phyloP scores from a whole-genome alignment of 2,888 invertebrate species.

The Drosophila silvestris region DNA sequence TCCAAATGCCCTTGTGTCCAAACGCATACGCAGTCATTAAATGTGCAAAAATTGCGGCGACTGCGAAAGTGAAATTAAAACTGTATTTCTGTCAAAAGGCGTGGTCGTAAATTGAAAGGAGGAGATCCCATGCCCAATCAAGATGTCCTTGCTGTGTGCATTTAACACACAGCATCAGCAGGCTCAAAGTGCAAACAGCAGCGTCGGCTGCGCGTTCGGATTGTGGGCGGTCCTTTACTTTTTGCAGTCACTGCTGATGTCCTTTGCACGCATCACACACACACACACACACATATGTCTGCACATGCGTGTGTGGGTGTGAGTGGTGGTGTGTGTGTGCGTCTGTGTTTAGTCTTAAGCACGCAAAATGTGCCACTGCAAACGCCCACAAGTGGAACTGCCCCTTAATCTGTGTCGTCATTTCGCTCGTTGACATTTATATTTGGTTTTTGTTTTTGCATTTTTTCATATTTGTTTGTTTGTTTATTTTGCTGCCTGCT shows the following conservation, averaged over 20 bases:
- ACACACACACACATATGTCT: slow-evolving; percentile 8
- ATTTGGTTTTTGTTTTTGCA: slow-evolving; percentile 16
- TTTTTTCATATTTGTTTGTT: slow-evolving; percentile 34
- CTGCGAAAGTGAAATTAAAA: slow-evolving; percentile 75
- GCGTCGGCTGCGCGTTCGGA: slow-evolving; percentile 11
- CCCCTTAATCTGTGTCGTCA: slow-evolving; percentile 35
- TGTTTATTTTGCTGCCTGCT: slow-evolving; percentile 53
- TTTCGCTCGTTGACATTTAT: slow-evolving; percentile 42
- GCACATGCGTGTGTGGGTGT: neutral
- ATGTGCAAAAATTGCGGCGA: slow-evolving; percentile 61
- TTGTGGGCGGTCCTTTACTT: slow-evolving; percentile 53
- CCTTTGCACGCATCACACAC: slow-evolving; percentile 54
- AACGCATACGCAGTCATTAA: slow-evolving; percentile 55
- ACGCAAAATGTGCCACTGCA: slow-evolving; percentile 53
- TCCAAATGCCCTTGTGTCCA: slow-evolving; percentile 66
- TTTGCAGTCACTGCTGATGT: slow-evolving; percentile 75
- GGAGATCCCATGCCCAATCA: slow-evolving; percentile 3
- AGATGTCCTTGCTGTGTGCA: slow-evolving; percentile 56
- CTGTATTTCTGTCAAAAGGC: slow-evolving; percentile 60
- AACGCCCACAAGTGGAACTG: slow-evolving; percentile 25
- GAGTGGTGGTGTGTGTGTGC: slow-evolving; percentile 23
- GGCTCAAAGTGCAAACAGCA: slow-evolving; percentile 45
- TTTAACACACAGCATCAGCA: slow-evolving; percentile 41
- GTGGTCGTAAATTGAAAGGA: slow-evolving; percentile 70
- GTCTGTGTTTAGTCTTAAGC: slow-evolving; percentile 51